These are phyloP conservation scores for Nesogale talazaci DNA, from an alignment of 2,113 vertebrate genomes.

Conservation along the genomic window DNA sequence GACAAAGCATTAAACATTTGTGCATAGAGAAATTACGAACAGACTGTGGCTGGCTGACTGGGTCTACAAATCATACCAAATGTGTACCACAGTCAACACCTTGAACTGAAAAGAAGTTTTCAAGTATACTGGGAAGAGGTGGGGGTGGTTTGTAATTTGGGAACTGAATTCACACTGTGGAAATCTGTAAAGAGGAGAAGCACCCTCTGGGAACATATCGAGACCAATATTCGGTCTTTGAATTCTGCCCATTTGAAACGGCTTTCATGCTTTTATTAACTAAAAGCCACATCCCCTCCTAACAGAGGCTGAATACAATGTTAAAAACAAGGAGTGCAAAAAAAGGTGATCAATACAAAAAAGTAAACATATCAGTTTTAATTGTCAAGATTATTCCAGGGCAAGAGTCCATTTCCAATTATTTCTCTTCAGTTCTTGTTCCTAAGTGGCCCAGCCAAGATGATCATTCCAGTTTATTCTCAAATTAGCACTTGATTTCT, in stretches of 20 bases:
- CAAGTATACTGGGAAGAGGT: slow-evolving; percentile 73
- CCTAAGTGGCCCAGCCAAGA: slow-evolving; percentile 84
- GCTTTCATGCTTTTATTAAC: slow-evolving; percentile 77
- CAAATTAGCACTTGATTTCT: slow-evolving; percentile 75
- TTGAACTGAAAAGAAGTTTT: slow-evolving; percentile 76
- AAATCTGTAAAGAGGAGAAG: slow-evolving; percentile 65
- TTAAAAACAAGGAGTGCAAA: slow-evolving; percentile 88
- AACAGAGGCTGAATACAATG: slow-evolving; percentile 85
- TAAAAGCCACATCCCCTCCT: slow-evolving; percentile 85
- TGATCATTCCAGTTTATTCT: slow-evolving; percentile 83
- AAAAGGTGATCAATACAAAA: slow-evolving; percentile 86
- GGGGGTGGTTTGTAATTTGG: slow-evolving; percentile 57
- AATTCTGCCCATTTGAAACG: slow-evolving; percentile 76
- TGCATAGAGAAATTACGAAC: slow-evolving; percentile 79
- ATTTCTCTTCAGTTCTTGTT: slow-evolving; percentile 83
- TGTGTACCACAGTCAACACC: slow-evolving; percentile 75
- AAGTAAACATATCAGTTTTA: slow-evolving; percentile 89
- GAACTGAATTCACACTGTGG: slow-evolving; percentile 77
- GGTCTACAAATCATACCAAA: slow-evolving; percentile 75
- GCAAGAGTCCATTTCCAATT: slow-evolving; percentile 88
- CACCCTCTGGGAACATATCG: slow-evolving; percentile 72
- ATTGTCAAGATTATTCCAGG: slow-evolving; percentile 92
- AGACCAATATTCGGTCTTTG: slow-evolving; percentile 37
- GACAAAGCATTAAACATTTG: slow-evolving; percentile 72
- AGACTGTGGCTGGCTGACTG: slow-evolving; percentile 76